phyloP scores from a whole-genome alignment of 2,113 vertebrate species.

The rabbit (Oryctolagus cuniculus) region DNA sequence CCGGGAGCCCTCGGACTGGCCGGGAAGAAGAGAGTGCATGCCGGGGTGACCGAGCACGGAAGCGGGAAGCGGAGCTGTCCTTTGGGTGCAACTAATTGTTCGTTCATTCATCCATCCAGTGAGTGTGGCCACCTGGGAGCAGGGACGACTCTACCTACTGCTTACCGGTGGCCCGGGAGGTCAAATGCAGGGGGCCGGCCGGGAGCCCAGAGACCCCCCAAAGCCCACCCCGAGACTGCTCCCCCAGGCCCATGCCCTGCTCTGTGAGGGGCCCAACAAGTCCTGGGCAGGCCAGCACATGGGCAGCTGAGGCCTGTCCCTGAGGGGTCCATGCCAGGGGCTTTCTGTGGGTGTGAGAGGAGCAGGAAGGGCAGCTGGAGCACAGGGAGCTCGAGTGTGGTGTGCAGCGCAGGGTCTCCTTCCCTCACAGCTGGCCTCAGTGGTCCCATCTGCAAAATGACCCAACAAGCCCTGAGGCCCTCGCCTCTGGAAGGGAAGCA shows the following conservation, averaged over 20 bases:
- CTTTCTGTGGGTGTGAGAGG: background rate
- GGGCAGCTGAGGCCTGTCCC: background rate
- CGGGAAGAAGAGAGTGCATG: background rate
- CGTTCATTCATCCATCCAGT: slow-evolving; percentile 52
- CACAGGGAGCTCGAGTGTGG: background rate
- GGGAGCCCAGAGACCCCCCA: background rate
- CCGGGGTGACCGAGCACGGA: slow-evolving; percentile 15
- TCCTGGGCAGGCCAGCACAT: background rate
- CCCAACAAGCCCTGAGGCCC: background rate
- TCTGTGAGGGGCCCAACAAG: background rate
- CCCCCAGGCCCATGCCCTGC: background rate
- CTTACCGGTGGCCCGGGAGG: background rate
- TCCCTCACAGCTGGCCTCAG: background rate
- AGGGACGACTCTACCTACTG: background rate
- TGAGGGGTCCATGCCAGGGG: background rate
- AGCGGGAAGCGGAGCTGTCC: slow-evolving; percentile 27
- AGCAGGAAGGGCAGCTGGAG: background rate
- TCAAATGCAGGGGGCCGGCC: background rate
- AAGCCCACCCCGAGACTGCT: background rate
- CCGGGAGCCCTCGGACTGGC: background rate
- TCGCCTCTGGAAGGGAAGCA: background rate
- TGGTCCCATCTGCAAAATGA: background rate
- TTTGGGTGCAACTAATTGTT: slow-evolving; percentile 2
- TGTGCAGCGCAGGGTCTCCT: background rate
- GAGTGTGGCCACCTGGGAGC: background rate